Percentiles rank a stretch among this genome's conserved stretches.
phyloP scores from a whole-genome alignment of 2,113 vertebrate species.

The Grammomys surdaster region DNA sequence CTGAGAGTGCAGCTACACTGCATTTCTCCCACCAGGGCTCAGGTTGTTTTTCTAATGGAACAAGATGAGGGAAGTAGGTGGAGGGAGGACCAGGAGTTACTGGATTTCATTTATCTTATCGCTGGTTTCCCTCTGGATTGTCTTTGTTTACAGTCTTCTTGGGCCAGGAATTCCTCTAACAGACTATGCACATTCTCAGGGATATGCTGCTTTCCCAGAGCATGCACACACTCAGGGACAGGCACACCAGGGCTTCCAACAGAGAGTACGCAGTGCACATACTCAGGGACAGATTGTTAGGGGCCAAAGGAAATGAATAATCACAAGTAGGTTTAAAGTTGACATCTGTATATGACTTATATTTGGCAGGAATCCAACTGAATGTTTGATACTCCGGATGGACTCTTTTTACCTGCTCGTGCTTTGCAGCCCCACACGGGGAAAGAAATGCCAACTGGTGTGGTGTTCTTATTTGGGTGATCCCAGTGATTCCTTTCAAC shows the following conservation, averaged over 20 bases:
- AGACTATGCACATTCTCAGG: constrained; percentile 28
- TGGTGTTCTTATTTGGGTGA: constrained; percentile 44
- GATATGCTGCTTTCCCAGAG: neutral
- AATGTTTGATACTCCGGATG: neutral
- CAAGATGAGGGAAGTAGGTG: constrained; percentile 53
- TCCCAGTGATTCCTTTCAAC: neutral
- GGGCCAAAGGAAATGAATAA: neutral
- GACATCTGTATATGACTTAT: neutral
- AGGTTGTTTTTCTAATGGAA: constrained; percentile 68
- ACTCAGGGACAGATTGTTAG: neutral
- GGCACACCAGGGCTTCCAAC: neutral
- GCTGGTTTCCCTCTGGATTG: constrained; percentile 75
- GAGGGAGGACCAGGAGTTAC: constrained; percentile 58
- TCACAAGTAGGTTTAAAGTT: constrained; percentile 8
- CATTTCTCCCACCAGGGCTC: neutral
- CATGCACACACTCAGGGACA: neutral
- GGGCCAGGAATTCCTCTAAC: constrained; percentile 65
- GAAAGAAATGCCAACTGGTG: neutral
- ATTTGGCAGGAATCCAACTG: neutral
- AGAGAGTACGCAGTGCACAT: neutral
- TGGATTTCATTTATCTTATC: constrained; percentile 82
- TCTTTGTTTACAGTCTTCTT: constrained; percentile 76
- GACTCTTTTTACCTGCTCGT: neutral
- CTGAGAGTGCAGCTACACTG: neutral
- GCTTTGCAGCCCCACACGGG: neutral